Evolutionary conservation across 2,888 invertebrate genomes (phyloP).

Genomic region (Cheilosia grossa): DNA sequence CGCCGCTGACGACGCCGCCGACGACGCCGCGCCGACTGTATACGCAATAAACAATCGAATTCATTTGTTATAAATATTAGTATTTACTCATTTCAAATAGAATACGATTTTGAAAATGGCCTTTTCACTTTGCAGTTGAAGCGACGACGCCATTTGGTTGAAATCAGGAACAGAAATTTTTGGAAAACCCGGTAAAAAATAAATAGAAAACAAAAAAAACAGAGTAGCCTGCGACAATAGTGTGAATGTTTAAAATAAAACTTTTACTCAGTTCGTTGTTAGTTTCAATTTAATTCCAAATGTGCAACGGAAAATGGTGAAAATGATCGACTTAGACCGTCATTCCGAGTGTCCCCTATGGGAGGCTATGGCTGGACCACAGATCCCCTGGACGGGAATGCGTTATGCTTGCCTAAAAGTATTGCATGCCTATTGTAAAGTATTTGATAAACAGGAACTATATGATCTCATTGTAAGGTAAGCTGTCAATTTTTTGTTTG

Average conservation of each 20-base stretch:
- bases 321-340: conserved; percentile 86
- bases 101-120: conserved; percentile 66
- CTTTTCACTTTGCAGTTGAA: conserved; percentile 62
- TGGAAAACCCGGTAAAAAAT: background rate
- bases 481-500: conserved; percentile 65
- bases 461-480: conserved; percentile 92
- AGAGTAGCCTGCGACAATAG: background rate
- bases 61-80: conserved; percentile 28
- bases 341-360: conserved; percentile 87
- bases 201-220: conserved; percentile 1
- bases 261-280: background rate
- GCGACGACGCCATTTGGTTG: conserved; percentile 37
- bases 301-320: conserved; percentile 80
- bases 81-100: conserved; percentile 58
- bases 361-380: conserved; percentile 84
- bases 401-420: conserved; percentile 92
- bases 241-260: background rate
- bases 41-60: conserved; percentile 68
- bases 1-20: too few relatives aligned
- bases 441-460: conserved; percentile 92
- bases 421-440: conserved; percentile 93
- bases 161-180: conserved; percentile 14
- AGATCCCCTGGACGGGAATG: conserved; percentile 91
- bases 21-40: conserved; percentile 18
- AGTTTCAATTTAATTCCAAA: conserved; percentile 35